A percentile compares a stretch with the other conserved stretches of the same genome.
Evolutionary conservation across 2,888 invertebrate species (phyloP).

Genomic region (Syrista parreyssii): DNA sequence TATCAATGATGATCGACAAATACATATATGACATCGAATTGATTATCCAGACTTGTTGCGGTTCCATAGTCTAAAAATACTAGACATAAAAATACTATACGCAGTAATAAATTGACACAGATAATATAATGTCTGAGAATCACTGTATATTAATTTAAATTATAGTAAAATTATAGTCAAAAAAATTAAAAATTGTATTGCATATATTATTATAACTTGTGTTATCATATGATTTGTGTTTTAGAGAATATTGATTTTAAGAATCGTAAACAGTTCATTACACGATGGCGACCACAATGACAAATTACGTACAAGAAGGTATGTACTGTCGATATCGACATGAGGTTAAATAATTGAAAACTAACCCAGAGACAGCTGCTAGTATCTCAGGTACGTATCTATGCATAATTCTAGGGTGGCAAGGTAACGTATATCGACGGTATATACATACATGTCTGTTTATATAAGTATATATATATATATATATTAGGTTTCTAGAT

Average conservation of each 20-base stretch:
- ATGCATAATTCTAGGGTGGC: constrained; percentile 31
- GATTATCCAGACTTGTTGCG: too few species aligned
- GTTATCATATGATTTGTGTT: not conserved
- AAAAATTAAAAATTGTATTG: too few species aligned
- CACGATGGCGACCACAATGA: not conserved
- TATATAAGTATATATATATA: not conserved
- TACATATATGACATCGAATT: too few species aligned
- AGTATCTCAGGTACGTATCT: constrained; percentile 25
- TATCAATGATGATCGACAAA: too few species aligned
- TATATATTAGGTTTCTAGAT: not conserved
- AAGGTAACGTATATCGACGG: constrained; percentile 19
- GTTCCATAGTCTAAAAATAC: not conserved
- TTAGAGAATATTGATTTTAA: not conserved
- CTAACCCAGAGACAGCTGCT: constrained; percentile 25
- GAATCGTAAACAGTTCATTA: not conserved
- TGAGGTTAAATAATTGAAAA: constrained; percentile 33
- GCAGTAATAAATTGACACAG: not conserved
- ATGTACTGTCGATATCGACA: constrained; percentile 7
- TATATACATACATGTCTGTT: not conserved
- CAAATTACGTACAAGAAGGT: not conserved
- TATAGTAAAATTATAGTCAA: not conserved
- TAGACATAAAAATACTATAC: not conserved
- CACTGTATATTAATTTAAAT: too few species aligned
- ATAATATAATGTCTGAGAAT: not conserved
- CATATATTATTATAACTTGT: not conserved